Percentiles rank a stretch among this genome's conserved stretches.
Conservation (phyloP, 2,888 invertebrate species). For the Emesis castigata region DNA sequence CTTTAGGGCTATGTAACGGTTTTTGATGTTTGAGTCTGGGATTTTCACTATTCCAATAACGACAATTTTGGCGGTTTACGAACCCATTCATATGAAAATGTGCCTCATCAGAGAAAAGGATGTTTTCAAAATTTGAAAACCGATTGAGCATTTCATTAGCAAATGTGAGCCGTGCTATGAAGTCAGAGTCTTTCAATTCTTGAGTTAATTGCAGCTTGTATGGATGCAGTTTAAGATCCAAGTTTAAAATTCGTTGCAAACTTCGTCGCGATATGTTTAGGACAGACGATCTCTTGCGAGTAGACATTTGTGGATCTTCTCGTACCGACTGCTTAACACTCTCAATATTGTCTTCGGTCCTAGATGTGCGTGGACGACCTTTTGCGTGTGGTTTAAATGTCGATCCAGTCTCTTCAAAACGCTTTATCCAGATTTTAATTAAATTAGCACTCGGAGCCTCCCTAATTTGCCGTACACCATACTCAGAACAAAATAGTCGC, state of each 20-base stretch:
- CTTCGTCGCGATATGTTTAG: too few relatives aligned
- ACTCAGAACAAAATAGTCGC: conserved; percentile 34
- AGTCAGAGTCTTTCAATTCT: conserved; percentile 27
- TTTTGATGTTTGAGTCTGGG: neutral
- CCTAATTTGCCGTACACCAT: conserved; percentile 19
- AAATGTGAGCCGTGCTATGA: conserved; percentile 5
- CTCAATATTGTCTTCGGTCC: conserved; percentile 40
- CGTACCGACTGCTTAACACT: conserved; percentile 36
- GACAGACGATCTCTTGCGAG: too few relatives aligned
- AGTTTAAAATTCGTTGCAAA: conserved; percentile 45
- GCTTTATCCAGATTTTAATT: too few relatives aligned
- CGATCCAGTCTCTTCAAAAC: conserved; percentile 47
- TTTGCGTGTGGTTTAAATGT: conserved; percentile 43
- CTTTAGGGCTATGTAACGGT: neutral
- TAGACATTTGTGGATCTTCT: too few relatives aligned
- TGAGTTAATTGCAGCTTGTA: conserved; percentile 47
- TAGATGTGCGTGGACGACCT: conserved; percentile 45
- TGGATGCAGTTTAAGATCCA: conserved; percentile 44
- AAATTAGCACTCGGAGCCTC: conserved; percentile 28
- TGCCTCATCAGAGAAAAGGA: too few relatives aligned
- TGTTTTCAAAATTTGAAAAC: too few relatives aligned
- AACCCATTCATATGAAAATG: too few relatives aligned
- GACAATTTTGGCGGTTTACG: too few relatives aligned
- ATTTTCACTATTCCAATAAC: neutral
- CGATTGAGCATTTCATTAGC: conserved; percentile 17